Conservation (phyloP, 2,113 vertebrate genomes). For the Cariama cristata region DNA sequence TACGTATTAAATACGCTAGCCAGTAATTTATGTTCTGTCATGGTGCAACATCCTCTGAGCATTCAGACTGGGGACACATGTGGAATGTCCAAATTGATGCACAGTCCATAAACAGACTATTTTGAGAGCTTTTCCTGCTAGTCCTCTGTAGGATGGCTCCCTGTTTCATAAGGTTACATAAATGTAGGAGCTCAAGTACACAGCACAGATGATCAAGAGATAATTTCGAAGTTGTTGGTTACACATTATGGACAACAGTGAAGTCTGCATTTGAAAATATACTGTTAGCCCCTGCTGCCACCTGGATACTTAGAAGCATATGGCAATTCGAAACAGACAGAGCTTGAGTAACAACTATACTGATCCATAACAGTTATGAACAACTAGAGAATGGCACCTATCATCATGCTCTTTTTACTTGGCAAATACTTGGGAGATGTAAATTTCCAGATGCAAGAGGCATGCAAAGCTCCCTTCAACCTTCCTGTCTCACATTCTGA, state of each 20-base stretch:
- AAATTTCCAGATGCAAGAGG: neutral
- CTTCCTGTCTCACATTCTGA: neutral
- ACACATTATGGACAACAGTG: neutral
- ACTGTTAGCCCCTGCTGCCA: neutral
- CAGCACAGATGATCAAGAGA: neutral
- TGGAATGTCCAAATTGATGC: neutral
- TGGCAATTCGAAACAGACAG: neutral
- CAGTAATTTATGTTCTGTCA: neutral
- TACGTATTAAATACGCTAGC: neutral
- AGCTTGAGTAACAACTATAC: neutral
- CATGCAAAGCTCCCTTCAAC: neutral
- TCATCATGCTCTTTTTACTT: neutral
- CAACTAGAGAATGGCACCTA: neutral
- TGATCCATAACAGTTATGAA: neutral
- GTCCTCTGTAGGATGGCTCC: neutral
- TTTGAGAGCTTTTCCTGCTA: neutral
- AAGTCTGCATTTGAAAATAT: neutral
- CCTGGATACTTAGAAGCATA: neutral
- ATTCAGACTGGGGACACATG: neutral
- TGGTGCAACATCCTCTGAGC: neutral
- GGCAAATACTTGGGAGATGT: neutral
- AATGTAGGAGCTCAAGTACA: neutral
- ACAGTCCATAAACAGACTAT: neutral
- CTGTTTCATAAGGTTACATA: neutral
- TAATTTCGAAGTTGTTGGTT: neutral